Percentiles rank a stretch among this genome's conserved stretches.
Evolutionary conservation across 1,140 invertebrate species (phyloP).

Genomic region (Zaprionus camerounensis): DNA sequence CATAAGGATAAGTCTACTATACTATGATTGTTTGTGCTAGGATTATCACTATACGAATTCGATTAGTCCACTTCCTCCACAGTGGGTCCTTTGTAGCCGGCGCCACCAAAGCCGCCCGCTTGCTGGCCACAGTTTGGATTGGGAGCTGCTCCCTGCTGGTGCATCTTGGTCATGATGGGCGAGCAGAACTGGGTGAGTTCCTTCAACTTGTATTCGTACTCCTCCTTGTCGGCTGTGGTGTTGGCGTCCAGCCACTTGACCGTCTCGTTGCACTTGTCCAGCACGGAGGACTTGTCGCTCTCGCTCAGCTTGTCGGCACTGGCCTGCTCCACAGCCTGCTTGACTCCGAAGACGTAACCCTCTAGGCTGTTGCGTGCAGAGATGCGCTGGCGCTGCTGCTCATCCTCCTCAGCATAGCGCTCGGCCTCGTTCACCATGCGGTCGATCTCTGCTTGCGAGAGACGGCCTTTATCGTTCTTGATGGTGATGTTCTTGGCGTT

Average conservation of each 20-base stretch:
- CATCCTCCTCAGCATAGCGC: conserved; percentile 86
- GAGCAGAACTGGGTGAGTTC: conserved; percentile 85
- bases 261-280: conserved; percentile 86
- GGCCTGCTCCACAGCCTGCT: conserved; percentile 85
- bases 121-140: conserved; percentile 82
- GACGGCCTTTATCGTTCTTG: conserved; percentile 92
- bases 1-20: not conserved
- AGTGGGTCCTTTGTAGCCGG: conserved; percentile 85
- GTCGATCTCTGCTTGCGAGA: conserved; percentile 93
- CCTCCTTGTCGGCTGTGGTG: conserved; percentile 87
- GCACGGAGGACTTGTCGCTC: conserved; percentile 87
- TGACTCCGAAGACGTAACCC: conserved; percentile 90
- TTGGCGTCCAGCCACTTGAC: conserved; percentile 87
- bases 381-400: conserved; percentile 88
- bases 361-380: conserved; percentile 87
- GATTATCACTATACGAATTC: conserved; percentile 1
- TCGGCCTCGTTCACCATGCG: conserved; percentile 76
- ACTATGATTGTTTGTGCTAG: not conserved
- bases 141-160: conserved; percentile 79
- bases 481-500: conserved; percentile 91
- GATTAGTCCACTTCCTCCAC: conserved; percentile 91
- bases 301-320: conserved; percentile 88
- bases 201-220: conserved; percentile 87
- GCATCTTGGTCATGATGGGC: conserved; percentile 86
- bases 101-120: conserved; percentile 84